Evolutionary conservation across 2,888 invertebrate genomes (phyloP), one percentile per base, ranked within the genome.

Genomic region (Balanococcus diminutus): DNA sequence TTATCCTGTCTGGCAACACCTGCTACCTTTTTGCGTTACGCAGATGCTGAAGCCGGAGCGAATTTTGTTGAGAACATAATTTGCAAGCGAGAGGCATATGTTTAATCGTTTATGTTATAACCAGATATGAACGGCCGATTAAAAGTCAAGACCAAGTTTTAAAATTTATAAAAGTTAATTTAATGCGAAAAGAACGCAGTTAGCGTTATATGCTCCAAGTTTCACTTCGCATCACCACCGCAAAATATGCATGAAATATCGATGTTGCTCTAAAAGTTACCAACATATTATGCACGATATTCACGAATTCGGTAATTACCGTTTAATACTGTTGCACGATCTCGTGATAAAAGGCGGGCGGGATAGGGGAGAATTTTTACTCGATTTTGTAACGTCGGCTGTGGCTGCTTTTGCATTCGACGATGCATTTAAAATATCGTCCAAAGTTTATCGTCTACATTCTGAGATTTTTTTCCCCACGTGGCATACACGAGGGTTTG

Each of bases 41-140:
- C 75, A 75, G 75, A 75, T 75, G 75, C 75, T 32, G 75, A 9
- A 75, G 75, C 16, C 16, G 75, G n/a, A 75, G 75, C 16, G n/a
- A 75, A 32, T 75, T 61, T 61, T 61, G 61, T 61, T 32, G 75
- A 75, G 75, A 75, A 75, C 32, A 75, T 75, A 75, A 75, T 75
- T 75, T 75, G 75, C 75, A 75, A 75, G 75, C 75, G 75, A 32
- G 32, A 75, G 75, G 75, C 75, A 32, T 75, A 75, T 75, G 75
- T 75, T 75, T 75, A 75, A 75, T 75, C 75, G 75, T 75, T 75
- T 75, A 75, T 75, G 75, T 75, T 75, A 75, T 75, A 75, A 31
- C 75, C 75, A 32, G 32, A 75, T 75, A 32, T 75, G 75, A 75
- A 75, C 75, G 75, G 32, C 32, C 75, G 75, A 75, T 75, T 75